Percentiles rank a stretch among this genome's conserved stretches.
Conservation (phyloP, 1,140 invertebrate genomes). For the Brachionus paranguensis region DNA sequence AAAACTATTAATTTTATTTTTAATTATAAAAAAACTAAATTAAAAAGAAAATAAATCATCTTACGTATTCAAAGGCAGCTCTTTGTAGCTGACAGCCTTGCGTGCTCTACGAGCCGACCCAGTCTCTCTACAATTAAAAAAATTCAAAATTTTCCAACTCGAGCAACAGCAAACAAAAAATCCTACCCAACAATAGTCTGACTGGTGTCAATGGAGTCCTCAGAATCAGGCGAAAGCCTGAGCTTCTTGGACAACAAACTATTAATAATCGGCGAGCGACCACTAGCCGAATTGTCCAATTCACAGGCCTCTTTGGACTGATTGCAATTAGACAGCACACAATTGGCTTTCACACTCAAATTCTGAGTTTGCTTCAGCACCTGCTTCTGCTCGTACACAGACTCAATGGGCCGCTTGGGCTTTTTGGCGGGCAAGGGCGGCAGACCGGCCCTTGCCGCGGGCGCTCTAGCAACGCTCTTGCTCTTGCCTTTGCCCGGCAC, state of each 20-base stretch:
- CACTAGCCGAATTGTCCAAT: not conserved
- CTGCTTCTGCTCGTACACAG: not conserved
- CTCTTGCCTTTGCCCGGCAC: not conserved
- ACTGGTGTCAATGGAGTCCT: not conserved
- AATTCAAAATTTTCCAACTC: too few species aligned
- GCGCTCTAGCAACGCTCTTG: not conserved
- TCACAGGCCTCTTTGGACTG: not conserved
- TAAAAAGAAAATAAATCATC: not conserved
- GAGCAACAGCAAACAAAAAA: not conserved
- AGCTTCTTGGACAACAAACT: not conserved
- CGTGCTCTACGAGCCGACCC: not conserved
- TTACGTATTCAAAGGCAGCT: not conserved
- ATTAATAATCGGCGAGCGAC: not conserved
- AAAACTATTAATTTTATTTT: too few species aligned
- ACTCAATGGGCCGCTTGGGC: conserved; percentile 3
- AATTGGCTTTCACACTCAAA: not conserved
- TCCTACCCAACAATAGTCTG: not conserved
- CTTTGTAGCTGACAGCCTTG: conserved; percentile 15
- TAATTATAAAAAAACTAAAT: too few species aligned
- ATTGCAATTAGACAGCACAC: not conserved
- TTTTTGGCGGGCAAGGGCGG: conserved; percentile 3
- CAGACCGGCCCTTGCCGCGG: not conserved
- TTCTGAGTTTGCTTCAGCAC: not conserved
- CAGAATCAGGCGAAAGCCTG: not conserved
- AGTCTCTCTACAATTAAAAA: not conserved